Evolutionary conservation across 2,888 invertebrate species (phyloP), one percentile per base, ranked within the genome.

Genomic region (Clistopyga incitator): DNA sequence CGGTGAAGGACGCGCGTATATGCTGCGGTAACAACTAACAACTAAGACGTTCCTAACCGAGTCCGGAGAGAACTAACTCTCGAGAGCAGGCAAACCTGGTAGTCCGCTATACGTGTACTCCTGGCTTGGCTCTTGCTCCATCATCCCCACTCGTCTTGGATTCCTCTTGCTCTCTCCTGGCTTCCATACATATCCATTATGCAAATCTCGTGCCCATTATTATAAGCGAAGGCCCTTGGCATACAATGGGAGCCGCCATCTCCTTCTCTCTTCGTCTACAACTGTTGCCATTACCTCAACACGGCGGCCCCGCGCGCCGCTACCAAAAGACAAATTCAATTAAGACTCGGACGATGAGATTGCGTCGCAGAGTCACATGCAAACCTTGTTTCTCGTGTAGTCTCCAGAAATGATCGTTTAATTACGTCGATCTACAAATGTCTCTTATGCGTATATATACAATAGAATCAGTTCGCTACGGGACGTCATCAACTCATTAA

Each of bases 131-230:
- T 78, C 81, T 74, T 59, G 50, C 81, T 75, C 54, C 42, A 67
- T 47, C 59, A 45, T 72, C 61, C 23, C 18, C 75, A 34, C 75
- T 75, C 29, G 45, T 77, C 81, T 76, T 64, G 50, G 29, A 52
- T 75, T 77, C 67, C 45, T 52, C 50, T 38, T 54, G 20, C 65
- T 79, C 89, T 87, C 88, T 88, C 88, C 80, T 85, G 88, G 88
- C 89, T 90, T 90, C 90, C 92, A 92, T 92, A 92, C 92, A 91
- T 92, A 92, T 92, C 92, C 91, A 92, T 92, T 92, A 92, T 92
- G 92, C 90, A 92, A 92, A 92, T 92, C 92, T 90, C 89, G 88
- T 89, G 88, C 81, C 91, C 90, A 92, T 92, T 92, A 92, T 92
- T 92, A 93, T 93, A 92, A 93, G 92, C 92, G 91, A 90, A 91